These are phyloP conservation scores for Platorchestia sp. DNA, from an alignment of 1,140 invertebrate species.

Conservation along the genomic window DNA sequence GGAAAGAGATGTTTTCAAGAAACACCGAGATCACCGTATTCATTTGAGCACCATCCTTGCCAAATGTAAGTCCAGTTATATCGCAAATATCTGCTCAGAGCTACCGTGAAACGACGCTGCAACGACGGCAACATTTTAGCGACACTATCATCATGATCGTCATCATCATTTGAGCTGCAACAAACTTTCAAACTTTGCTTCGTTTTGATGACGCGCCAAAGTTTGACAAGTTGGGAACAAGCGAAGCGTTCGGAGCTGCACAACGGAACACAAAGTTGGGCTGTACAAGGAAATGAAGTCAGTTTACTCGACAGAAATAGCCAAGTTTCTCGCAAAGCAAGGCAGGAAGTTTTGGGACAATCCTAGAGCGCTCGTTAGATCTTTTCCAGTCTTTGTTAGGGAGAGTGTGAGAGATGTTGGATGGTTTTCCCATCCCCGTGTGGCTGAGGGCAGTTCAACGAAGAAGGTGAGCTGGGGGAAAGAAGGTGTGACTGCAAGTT, in stretches of 20 bases:
- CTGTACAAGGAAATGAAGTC: constrained; percentile 51
- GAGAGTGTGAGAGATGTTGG: background rate
- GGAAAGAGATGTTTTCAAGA: too few species aligned
- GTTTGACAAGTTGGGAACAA: constrained; percentile 51
- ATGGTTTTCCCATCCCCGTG: background rate
- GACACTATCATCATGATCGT: constrained; percentile 6
- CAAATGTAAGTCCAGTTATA: background rate
- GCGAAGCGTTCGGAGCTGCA: constrained; percentile 32
- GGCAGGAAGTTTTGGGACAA: constrained; percentile 37
- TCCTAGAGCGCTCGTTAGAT: constrained; percentile 38
- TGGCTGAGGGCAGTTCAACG: background rate
- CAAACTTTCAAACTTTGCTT: constrained; percentile 43
- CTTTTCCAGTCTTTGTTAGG: background rate
- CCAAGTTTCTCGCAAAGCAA: constrained; percentile 43
- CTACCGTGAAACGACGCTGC: background rate
- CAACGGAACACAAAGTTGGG: constrained; percentile 51
- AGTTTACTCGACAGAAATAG: constrained; percentile 52
- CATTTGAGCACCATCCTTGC: background rate
- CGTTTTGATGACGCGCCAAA: constrained; percentile 45
- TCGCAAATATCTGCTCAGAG: background rate
- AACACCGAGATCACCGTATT: background rate
- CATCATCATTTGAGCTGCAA: constrained; percentile 27
- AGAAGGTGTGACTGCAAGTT: background rate
- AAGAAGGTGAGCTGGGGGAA: background rate
- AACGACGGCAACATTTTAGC: constrained; percentile 16